Evolutionary conservation across 2,797 vertebrate species (phyloP).

Genomic region (Antrozous pallidus): DNA sequence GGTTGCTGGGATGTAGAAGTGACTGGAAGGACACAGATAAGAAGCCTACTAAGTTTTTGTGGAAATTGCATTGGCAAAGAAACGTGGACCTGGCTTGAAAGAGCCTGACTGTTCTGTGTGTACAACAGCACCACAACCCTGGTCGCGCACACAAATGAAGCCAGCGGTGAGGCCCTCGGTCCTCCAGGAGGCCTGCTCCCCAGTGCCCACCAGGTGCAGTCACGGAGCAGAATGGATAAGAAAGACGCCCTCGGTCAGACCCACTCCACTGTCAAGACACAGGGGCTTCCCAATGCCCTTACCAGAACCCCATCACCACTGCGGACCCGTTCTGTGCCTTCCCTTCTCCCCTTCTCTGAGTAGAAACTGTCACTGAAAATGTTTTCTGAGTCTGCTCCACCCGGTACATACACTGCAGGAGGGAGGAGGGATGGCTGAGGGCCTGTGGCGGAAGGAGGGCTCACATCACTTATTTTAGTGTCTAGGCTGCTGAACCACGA

Average conservation of each 20-base stretch:
- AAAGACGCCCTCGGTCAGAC: not conserved
- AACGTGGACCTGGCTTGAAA: not conserved
- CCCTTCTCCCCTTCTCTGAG: not conserved
- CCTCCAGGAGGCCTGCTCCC: accelerated
- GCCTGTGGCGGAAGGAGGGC: accelerated
- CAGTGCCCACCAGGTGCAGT: not conserved
- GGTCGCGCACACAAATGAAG: not conserved
- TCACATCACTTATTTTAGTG: not conserved
- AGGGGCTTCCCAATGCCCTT: not conserved
- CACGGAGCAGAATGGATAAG: not conserved
- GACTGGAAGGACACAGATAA: not conserved
- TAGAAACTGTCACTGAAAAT: not conserved
- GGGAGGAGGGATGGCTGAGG: not conserved
- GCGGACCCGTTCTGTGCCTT: too few relatives aligned
- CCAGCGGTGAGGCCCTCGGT: not conserved
- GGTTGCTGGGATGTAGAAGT: not conserved
- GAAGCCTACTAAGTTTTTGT: not conserved
- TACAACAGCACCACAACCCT: not conserved
- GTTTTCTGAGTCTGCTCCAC: not conserved
- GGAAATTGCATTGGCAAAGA: not conserved
- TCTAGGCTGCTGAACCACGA: not conserved
- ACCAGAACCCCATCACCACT: not conserved
- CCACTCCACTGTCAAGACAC: not conserved
- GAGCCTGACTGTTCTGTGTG: not conserved
- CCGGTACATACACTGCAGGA: too few relatives aligned